Percentiles rank a stretch among this genome's conserved stretches.
Evolutionary conservation across 2,113 vertebrate genomes (phyloP).

Genomic region (Onychorhynchus coronatus): DNA sequence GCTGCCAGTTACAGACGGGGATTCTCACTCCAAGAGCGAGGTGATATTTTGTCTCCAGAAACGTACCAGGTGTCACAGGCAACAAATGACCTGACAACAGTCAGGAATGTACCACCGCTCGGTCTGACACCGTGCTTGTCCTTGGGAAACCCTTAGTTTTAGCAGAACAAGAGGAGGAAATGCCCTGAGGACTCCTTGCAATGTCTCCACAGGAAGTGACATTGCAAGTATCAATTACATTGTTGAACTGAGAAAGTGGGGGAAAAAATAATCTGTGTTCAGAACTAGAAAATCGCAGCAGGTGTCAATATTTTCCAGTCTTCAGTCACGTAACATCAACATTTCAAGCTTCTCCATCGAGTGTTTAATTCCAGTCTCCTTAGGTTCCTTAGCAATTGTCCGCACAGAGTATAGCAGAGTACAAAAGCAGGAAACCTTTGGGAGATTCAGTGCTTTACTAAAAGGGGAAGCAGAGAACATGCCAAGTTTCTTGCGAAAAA

Average conservation of each 20-base stretch:
- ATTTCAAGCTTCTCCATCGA: neutral
- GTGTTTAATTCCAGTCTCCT: neutral
- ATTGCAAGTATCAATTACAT: neutral
- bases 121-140: neutral
- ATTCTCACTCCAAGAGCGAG: neutral
- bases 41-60: neutral
- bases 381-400: neutral
- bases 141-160: neutral
- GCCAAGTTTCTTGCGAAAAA: neutral
- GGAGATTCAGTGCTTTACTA: neutral
- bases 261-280: neutral
- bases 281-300: neutral
- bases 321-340: neutral
- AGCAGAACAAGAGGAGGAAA: slow-evolving; percentile 8
- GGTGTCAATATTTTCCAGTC: neutral
- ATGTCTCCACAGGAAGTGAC: neutral
- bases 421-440: neutral
- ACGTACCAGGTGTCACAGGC: neutral
- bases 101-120: neutral
- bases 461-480: neutral
- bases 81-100: neutral
- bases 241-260: neutral
- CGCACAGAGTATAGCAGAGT: neutral
- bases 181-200: neutral
- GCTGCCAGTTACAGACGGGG: neutral